Percentiles rank a stretch among this genome's conserved stretches.
Conservation (phyloP, 2,888 invertebrate species). For the Thecophora atra region DNA sequence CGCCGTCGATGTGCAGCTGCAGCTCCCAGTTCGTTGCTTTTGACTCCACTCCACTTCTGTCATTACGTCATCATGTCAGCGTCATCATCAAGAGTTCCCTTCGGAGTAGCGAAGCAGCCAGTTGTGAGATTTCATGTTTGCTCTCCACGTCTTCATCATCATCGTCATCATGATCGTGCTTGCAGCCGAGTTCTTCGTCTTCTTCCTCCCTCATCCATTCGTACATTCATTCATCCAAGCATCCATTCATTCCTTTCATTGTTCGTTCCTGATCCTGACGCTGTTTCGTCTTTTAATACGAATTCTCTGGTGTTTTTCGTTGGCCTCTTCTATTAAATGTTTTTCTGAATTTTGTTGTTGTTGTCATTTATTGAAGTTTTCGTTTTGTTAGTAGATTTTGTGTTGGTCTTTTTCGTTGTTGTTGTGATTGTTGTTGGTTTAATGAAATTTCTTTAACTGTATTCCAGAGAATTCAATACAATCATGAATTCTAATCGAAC, state of each 20-base stretch:
- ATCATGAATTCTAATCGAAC: too few relatives aligned
- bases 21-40: neutral
- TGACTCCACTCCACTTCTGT: slow-evolving; percentile 1
- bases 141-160: too few relatives aligned
- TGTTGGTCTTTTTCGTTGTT: too few relatives aligned
- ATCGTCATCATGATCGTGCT: too few relatives aligned
- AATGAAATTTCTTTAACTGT: too few relatives aligned
- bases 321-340: slow-evolving; percentile 28
- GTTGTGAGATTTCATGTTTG: neutral
- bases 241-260: neutral
- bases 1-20: neutral
- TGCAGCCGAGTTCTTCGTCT: neutral
- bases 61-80: neutral
- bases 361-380: neutral
- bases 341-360: neutral
- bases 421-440: too few relatives aligned
- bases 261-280: neutral
- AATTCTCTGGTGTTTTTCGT: slow-evolving; percentile 33
- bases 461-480: too few relatives aligned
- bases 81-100: slow-evolving; percentile 1
- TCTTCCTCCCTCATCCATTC: neutral
- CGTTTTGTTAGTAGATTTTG: neutral
- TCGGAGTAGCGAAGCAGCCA: neutral
- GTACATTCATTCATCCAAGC: neutral
- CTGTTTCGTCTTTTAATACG: slow-evolving; percentile 22